Evolutionary conservation across 2,797 vertebrate species (phyloP).

Genomic region (Pangasius mekongensis): DNA sequence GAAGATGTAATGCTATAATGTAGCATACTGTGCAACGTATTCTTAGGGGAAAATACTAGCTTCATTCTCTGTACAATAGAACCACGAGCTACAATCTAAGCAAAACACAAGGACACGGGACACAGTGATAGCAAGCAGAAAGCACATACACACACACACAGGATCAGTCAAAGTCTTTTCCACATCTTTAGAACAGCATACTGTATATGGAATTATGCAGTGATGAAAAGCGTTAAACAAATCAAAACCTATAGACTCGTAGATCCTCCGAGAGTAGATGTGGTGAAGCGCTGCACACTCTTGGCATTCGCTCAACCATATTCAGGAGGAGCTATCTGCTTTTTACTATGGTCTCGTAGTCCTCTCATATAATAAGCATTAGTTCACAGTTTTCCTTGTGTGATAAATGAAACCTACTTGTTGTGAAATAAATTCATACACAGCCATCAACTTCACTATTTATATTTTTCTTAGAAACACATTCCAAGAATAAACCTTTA

Average conservation of each 20-base stretch:
- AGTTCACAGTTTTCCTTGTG: not conserved
- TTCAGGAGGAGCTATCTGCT: not conserved
- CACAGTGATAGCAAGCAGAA: not conserved
- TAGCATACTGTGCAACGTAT: slow-evolving; percentile 28
- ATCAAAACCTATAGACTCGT: not conserved
- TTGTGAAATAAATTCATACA: not conserved
- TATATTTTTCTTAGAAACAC: not conserved
- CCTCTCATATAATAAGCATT: not conserved
- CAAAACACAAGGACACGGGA: not conserved
- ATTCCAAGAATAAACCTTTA: slow-evolving; percentile 14
- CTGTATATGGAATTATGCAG: not conserved
- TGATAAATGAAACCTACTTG: not conserved
- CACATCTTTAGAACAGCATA: not conserved
- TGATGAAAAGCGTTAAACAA: not conserved
- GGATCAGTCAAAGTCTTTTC: not conserved
- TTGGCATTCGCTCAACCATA: not conserved
- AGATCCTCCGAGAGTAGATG: not conserved
- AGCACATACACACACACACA: not conserved
- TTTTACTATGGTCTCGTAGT: not conserved
- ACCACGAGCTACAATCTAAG: slow-evolving; percentile 16
- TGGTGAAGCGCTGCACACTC: not conserved
- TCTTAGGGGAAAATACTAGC: slow-evolving; percentile 36
- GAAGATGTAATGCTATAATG: slow-evolving; percentile 57
- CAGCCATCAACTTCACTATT: not conserved
- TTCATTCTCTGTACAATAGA: slow-evolving; percentile 30